These are phyloP conservation scores for Pseudonaja textilis DNA, from an alignment of 2,113 vertebrate genomes.

Conservation along the genomic window DNA sequence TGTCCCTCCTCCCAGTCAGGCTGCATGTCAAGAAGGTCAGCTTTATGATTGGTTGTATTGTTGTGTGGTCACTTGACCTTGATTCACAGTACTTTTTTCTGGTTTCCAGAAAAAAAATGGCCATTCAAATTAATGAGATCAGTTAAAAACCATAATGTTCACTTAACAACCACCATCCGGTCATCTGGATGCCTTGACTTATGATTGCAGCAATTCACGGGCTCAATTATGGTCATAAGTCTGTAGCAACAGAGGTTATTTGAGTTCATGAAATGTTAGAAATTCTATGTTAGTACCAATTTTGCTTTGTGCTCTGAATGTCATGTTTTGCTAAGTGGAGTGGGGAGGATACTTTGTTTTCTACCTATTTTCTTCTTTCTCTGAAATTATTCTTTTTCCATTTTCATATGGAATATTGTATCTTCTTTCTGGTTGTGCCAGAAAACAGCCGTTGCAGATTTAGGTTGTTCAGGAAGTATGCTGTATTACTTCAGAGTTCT, in stretches of 20 bases:
- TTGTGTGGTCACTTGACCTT: background rate
- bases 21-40: background rate
- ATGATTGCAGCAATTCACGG: background rate
- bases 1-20: background rate
- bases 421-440: background rate
- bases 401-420: background rate
- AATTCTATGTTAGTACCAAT: constrained; percentile 34
- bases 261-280: background rate
- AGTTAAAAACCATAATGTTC: background rate
- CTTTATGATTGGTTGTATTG: background rate
- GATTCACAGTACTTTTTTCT: background rate
- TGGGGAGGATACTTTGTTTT: background rate
- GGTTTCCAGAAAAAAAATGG: background rate
- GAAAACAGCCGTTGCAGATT: constrained; percentile 5
- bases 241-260: background rate
- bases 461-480: background rate
- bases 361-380: constrained; percentile 4
- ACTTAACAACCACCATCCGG: background rate
- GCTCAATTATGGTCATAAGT: no score
- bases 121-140: background rate
- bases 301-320: background rate
- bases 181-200: background rate
- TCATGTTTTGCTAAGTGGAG: background rate
- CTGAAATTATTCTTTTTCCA: constrained; percentile 22
- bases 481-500: background rate